phyloP scores from a whole-genome alignment of 1,140 invertebrate species.

The Brachionus asplanchnoidis region DNA sequence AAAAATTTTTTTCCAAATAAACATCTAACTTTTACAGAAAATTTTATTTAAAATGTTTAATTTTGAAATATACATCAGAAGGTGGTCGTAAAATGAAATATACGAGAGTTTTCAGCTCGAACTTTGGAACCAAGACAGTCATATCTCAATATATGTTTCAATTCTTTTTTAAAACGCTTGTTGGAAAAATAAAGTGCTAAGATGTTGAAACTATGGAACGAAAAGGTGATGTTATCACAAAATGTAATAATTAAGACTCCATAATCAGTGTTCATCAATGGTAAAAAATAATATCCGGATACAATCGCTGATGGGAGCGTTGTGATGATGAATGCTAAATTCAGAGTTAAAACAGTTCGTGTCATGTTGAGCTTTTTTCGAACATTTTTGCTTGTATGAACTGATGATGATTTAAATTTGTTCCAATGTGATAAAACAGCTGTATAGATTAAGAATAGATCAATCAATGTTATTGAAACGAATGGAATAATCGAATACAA shows the following conservation, averaged over 20 bases:
- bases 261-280: not conserved
- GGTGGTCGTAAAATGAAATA: not conserved
- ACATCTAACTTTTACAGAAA: too few relatives aligned
- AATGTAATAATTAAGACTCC: not conserved
- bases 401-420: not conserved
- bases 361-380: not conserved
- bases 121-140: not conserved
- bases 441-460: not conserved
- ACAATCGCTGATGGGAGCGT: conserved; percentile 23
- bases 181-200: conserved; percentile 14
- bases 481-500: conserved; percentile 11
- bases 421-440: not conserved
- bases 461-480: not conserved
- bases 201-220: conserved; percentile 11
- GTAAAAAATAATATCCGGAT: not conserved
- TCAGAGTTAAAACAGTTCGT: not conserved
- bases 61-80: not conserved
- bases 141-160: not conserved
- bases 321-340: not conserved
- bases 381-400: not conserved
- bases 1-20: too few relatives aligned
- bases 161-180: not conserved
- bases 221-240: conserved; percentile 26
- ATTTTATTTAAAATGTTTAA: too few relatives aligned
- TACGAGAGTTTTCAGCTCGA: not conserved